Conservation (phyloP, 2,797 vertebrate species). For the Oceanodroma leucorhoa region DNA sequence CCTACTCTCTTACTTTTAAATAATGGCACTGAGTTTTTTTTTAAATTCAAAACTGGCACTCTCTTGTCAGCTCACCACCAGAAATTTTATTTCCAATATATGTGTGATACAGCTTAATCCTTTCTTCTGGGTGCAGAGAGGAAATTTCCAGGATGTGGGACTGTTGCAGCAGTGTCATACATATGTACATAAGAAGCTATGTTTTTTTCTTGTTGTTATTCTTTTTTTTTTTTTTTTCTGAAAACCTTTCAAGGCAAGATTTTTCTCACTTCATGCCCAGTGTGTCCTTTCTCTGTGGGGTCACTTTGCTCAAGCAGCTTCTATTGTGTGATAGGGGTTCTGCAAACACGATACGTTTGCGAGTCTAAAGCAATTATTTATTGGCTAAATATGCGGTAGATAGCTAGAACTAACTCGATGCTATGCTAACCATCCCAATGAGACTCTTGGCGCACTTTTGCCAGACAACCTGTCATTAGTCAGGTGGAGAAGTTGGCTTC, state of each 20-base stretch:
- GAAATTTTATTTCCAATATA: not conserved
- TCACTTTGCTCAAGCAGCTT: not conserved
- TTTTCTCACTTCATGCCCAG: not conserved
- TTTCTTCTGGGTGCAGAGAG: not conserved
- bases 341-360: not conserved
- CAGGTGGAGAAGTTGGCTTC: not conserved
- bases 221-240: accelerated
- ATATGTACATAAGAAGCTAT: not conserved
- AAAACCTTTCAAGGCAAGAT: not conserved
- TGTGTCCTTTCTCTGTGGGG: not conserved
- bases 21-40: not conserved
- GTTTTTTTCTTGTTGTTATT: not conserved
- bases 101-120: not conserved
- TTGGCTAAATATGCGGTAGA: not conserved
- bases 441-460: not conserved
- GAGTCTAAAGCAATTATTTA: not conserved
- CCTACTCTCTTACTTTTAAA: not conserved
- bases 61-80: not conserved
- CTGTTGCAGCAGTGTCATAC: not conserved
- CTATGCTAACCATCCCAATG: not conserved
- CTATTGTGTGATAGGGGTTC: not conserved
- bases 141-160: not conserved
- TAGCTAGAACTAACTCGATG: not conserved
- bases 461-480: not conserved
- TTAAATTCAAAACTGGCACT: not conserved